Evolutionary conservation across 2,113 vertebrate genomes (phyloP).

Genomic region (Poeciliopsis occidentalis): DNA sequence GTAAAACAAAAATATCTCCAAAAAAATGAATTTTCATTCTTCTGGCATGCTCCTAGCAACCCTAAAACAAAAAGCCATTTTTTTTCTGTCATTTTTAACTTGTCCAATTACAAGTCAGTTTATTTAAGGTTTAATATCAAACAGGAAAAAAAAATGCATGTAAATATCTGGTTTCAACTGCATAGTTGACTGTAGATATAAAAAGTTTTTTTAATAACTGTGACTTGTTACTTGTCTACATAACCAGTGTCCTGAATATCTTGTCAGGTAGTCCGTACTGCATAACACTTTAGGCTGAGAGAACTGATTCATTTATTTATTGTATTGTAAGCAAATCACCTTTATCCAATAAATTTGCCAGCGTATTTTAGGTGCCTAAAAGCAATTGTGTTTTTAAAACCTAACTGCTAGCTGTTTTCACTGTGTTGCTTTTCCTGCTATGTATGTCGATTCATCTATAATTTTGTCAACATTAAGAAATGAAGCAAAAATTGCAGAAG

Average conservation of each 20-base stretch:
- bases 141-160: too few species aligned
- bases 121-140: too few species aligned
- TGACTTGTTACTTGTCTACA: background rate
- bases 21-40: too few species aligned
- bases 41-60: too few species aligned
- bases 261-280: background rate
- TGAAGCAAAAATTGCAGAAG: background rate
- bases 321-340: background rate
- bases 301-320: background rate
- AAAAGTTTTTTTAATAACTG: background rate
- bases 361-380: background rate
- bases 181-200: background rate
- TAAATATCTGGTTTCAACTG: background rate
- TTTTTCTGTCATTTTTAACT: too few species aligned
- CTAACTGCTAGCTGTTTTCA: background rate
- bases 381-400: background rate
- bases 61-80: too few species aligned
- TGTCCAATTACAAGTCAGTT: too few species aligned
- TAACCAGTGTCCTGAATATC: background rate
- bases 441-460: background rate
- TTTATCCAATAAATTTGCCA: background rate
- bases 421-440: background rate
- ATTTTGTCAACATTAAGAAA: background rate
- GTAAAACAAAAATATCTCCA: too few species aligned
- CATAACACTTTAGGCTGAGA: background rate